Conservation (phyloP, 2,797 vertebrate species). For the Sebastes iracundus region DNA sequence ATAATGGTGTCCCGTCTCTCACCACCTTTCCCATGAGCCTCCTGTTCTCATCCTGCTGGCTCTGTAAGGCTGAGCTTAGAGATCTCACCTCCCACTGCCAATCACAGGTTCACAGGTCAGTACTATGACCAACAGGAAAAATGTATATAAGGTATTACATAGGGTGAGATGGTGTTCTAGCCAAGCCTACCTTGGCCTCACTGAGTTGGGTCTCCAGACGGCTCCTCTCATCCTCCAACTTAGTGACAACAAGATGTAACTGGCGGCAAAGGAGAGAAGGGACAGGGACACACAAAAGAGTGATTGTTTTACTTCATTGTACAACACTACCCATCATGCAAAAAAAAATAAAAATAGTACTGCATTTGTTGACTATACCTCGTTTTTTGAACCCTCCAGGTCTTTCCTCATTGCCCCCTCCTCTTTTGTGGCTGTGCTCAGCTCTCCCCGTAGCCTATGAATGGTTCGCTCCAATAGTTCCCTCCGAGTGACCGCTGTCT, state of each 20-base stretch:
- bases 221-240: not conserved
- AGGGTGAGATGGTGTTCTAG: not conserved
- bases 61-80: not conserved
- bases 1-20: no score
- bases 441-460: not conserved
- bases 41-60: constrained; percentile 11
- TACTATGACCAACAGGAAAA: not conserved
- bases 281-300: not conserved
- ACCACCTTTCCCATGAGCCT: not conserved
- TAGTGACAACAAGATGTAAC: not conserved
- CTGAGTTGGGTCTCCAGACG: not conserved
- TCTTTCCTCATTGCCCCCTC: not conserved
- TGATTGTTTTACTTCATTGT: not conserved
- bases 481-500: not conserved
- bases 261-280: not conserved
- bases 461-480: not conserved
- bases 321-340: not conserved
- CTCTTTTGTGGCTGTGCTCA: not conserved
- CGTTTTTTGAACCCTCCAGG: not conserved
- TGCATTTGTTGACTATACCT: not conserved
- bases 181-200: not conserved
- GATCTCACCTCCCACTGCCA: not conserved
- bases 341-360: not conserved
- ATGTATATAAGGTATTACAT: no score
- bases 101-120: constrained; percentile 4